Evolutionary conservation across 2,888 invertebrate genomes (phyloP).

Genomic region (Phortica magna): DNA sequence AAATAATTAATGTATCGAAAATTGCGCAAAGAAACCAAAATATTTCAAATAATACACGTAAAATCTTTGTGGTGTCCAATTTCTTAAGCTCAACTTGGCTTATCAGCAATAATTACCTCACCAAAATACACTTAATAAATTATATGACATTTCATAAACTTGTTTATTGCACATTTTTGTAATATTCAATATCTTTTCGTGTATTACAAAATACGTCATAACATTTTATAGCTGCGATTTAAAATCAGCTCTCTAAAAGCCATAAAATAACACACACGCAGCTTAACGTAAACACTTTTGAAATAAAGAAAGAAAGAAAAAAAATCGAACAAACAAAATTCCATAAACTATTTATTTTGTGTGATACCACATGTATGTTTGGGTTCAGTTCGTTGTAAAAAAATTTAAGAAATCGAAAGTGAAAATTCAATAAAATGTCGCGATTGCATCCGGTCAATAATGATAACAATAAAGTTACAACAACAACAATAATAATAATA

Average conservation of each 20-base stretch:
- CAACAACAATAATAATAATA: neutral
- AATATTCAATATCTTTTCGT: neutral
- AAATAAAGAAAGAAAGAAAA: neutral
- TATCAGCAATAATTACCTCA: neutral
- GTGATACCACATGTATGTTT: slow-evolving; percentile 8
- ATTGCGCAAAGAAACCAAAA: neutral
- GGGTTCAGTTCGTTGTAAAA: neutral
- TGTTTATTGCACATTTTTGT: neutral
- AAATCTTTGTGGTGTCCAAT: neutral
- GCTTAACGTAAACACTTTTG: neutral
- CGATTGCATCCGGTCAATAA: slow-evolving; percentile 26
- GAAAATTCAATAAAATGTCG: slow-evolving; percentile 36
- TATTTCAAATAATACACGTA: too few relatives aligned
- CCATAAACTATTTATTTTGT: slow-evolving; percentile 26
- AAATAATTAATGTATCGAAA: too few relatives aligned
- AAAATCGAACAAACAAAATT: slow-evolving; percentile 22
- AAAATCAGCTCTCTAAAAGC: neutral
- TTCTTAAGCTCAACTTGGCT: neutral
- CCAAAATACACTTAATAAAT: neutral
- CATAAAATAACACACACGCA: neutral
- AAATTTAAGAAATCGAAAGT: slow-evolving; percentile 35
- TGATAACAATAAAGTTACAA: slow-evolving; percentile 12
- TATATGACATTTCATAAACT: neutral
- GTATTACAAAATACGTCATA: neutral
- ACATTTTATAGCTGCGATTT: neutral